Conservation (phyloP, 1,140 invertebrate genomes). For the Danaus plexippus region DNA sequence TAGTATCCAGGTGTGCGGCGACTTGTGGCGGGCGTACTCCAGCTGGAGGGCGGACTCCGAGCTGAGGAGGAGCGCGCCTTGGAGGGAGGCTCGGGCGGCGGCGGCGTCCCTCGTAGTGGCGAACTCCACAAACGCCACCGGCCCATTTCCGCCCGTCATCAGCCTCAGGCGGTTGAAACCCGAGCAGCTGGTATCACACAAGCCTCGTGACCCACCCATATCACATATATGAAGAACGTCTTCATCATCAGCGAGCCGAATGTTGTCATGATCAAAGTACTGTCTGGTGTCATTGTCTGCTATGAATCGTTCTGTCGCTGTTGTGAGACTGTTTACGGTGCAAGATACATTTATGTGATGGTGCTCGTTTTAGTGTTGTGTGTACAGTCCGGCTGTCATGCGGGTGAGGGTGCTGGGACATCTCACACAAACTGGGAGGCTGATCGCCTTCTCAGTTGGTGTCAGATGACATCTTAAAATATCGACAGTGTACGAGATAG, state of each 20-base stretch:
- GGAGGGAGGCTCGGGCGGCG: slow-evolving; percentile 91
- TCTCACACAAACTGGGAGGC: slow-evolving; percentile 46
- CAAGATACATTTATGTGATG: slow-evolving; percentile 29
- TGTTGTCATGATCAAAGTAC: no score
- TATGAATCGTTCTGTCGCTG: no score
- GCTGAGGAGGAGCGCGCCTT: slow-evolving; percentile 94
- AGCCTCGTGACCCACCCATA: slow-evolving; percentile 44
- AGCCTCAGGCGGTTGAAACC: slow-evolving; percentile 97
- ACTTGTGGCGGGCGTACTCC: slow-evolving; percentile 98
- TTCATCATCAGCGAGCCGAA: slow-evolving; percentile 8
- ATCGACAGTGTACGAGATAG: slow-evolving; percentile 49
- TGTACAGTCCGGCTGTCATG: slow-evolving; percentile 43
- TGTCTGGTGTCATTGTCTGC: no score
- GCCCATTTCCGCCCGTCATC: slow-evolving; percentile 89
- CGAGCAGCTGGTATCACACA: slow-evolving; percentile 82
- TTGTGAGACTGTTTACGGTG: slow-evolving; percentile 14
- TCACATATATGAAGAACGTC: slow-evolving; percentile 23
- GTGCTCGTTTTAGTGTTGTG: slow-evolving; percentile 37
- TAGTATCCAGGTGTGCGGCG: slow-evolving; percentile 78
- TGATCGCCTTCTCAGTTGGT: slow-evolving; percentile 28
- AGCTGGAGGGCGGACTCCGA: slow-evolving; percentile 97
- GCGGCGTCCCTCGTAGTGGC: slow-evolving; percentile 91
- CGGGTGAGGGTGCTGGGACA: slow-evolving; percentile 63
- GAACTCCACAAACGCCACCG: slow-evolving; percentile 97
- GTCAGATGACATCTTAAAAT: slow-evolving; percentile 39